Base-by-base conservation (phyloP, 2,888 invertebrate genomes). In the Candidula unifasciata region DNA sequence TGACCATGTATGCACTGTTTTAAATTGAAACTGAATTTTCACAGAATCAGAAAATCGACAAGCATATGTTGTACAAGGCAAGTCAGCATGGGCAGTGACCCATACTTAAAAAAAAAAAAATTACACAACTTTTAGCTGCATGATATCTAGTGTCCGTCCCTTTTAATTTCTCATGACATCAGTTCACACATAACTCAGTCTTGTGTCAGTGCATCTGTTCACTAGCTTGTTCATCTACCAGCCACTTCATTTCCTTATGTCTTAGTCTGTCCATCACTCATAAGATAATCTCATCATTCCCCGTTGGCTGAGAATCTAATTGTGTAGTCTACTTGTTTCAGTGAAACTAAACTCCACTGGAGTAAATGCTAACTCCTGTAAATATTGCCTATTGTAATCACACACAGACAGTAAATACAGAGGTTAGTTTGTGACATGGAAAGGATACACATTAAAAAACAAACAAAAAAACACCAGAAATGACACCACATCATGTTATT, bases 11-110 rank as follows among this genome's bases (percentile, higher is more conserved):
- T 52, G 35, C 27, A 44, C 68, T 74, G 27, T 44, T 74, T n/a
- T 74, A 74, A 44, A 21, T 82, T 35, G 5, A 60, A 73, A 52
- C 8, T 52, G 30, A 73, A 69, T 84, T 71, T 60, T 81, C 79
- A 44, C 84, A 84, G 84, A 76, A 68, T 76, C 80, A 76, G 68
- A 80, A 76, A 76, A 74, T 80, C 54, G 84, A 76, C 52, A 74
- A 76, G 66, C 80, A 80, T 76, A 84, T 80, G 74, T 66, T 84
- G 68, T 84, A 84, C 80, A 80, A 84, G 84, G 84, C 84, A 84
- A 84, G 84, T 80, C 37, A 80, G 84, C 84, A 84, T 80, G 84
- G 80, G 84, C 71, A 73, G n/a, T 73, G 73, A 27, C 82, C 74
- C 82, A 82, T 54, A 74, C 66, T 3, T 78, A 0, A 44, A 78